Percentiles rank a stretch among this genome's conserved stretches.
phyloP scores from a whole-genome alignment of 2,888 invertebrate genomes.

The Drosophila phalerata region DNA sequence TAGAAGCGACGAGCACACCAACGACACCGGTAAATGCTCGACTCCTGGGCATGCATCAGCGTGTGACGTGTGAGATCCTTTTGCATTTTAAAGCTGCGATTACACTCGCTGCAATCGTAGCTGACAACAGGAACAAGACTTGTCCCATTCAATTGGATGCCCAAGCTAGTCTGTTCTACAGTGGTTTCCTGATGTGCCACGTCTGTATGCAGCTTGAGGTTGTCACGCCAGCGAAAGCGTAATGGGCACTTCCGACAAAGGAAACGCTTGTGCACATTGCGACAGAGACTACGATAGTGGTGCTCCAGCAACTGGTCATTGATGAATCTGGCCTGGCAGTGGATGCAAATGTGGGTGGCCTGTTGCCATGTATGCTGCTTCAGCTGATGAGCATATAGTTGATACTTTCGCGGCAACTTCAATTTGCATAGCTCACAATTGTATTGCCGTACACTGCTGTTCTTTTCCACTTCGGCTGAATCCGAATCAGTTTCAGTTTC shows the following conservation, averaged over 20 bases:
- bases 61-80: constrained; percentile 82
- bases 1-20: constrained; percentile 83
- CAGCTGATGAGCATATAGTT: constrained; percentile 81
- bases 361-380: constrained; percentile 82
- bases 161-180: neutral
- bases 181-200: constrained; percentile 40
- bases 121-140: constrained; percentile 19
- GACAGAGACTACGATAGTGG: constrained; percentile 86
- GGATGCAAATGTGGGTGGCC: constrained; percentile 86
- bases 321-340: constrained; percentile 87
- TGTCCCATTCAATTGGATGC: constrained; percentile 1
- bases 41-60: constrained; percentile 72
- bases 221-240: constrained; percentile 84
- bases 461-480: constrained; percentile 8
- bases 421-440: constrained; percentile 76
- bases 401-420: constrained; percentile 77
- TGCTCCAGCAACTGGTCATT: constrained; percentile 86
- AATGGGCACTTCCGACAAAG: constrained; percentile 82
- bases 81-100: constrained; percentile 77
- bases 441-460: constrained; percentile 48
- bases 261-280: constrained; percentile 78
- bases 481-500: constrained; percentile 72
- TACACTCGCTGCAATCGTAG: constrained; percentile 66
- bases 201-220: constrained; percentile 76
- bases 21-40: constrained; percentile 78